Evolutionary conservation across 1,140 invertebrate genomes (phyloP), one percentile per base, ranked within the genome.

Genomic region (Parapsyche elsis): DNA sequence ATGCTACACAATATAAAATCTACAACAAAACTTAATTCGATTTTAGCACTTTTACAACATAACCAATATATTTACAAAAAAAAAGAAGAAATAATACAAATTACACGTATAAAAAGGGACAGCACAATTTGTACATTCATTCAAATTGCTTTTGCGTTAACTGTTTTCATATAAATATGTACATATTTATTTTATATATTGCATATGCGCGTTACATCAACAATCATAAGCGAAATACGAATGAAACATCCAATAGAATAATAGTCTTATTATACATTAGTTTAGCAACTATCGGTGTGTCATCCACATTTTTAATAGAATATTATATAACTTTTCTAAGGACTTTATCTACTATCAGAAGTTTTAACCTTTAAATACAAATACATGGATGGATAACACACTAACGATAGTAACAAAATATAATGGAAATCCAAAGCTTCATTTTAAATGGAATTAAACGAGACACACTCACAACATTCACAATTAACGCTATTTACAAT

Each of bases 1-100:
- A 12, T 44, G 74, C 14, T 10, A 73, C 24, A 46, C 71, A 30
- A 75, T 78, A 76, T 76, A 76, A 76, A 76, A 81, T 79, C 79
- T 83, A 83, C 77, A 81, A 81, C 80, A 83, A 71, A 83, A 83
- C 76, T 80, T 81, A 83, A 71, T 67, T 77, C 73, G 26, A 78
- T 77, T 26, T 76, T 49, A 80, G 46, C 45, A 61, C 30, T 71
- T 26, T 83, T 61, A 71, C 77, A 73, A 80, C 70, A 76, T 67
- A 75, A 46, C 5, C 12, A 46, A 53, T 74, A 5, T 73, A 77
- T 61, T 70, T 24, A 38, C 30, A 38, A 38, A 38, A 38, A 38
- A 38, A 38, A 38, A 38, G 7, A 38, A 1, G 7, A 38, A 38
- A 38, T 38, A 38, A 38, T 38, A 38, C 30, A 38, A 4, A 38